Base-by-base conservation (phyloP, 2,797 vertebrate genomes). In the Parotocinclus haroldoi region DNA sequence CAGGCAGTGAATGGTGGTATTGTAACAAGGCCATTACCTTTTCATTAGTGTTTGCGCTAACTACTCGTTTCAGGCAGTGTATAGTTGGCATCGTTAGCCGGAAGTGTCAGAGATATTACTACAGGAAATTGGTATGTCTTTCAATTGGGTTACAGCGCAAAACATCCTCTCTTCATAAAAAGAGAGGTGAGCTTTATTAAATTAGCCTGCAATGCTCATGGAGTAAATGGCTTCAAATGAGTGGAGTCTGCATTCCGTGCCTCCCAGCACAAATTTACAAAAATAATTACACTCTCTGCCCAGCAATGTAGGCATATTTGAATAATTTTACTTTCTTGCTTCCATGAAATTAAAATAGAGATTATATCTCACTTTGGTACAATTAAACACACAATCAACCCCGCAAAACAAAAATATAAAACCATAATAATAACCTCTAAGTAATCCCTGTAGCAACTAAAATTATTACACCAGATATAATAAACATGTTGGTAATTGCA, bases 361-460 rank as follows among this genome's bases (percentile, higher is more conserved):
- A 83, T 89, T 89, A 88, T 87, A 84, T 87, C 87, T 89, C 88
- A 89, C 87, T 85, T 89, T 79, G 83, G 87, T 86, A 85, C 88
- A 90, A 91, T 91, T 90, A 91, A 88, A 88, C 78, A 86, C 80
- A 87, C 80, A 89, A 88, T 88, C 86, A 85, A 81, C 81, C 58
- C 42, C 44, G 40, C 8, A 42, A 42, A 42, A 42, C 8, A 75
- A 56, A 58, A 48, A 55, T 18, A 58, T 17, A 72, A 84, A 82
- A 87, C 82, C 84, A 86, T 84, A 87, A 88, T 89, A 89, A 90
- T 79, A 89, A 86, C 82, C 87, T 90, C 86, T 82, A 88, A 89
- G 87, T 88, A 88, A 88, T 88, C 89, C 88, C 87, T 80, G 85
- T 85, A 89, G 90, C 86, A 79, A 85, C 82, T 83, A 82, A 83